Evolutionary conservation across 2,888 invertebrate genomes (phyloP).

Genomic region (Drosophila merina): DNA sequence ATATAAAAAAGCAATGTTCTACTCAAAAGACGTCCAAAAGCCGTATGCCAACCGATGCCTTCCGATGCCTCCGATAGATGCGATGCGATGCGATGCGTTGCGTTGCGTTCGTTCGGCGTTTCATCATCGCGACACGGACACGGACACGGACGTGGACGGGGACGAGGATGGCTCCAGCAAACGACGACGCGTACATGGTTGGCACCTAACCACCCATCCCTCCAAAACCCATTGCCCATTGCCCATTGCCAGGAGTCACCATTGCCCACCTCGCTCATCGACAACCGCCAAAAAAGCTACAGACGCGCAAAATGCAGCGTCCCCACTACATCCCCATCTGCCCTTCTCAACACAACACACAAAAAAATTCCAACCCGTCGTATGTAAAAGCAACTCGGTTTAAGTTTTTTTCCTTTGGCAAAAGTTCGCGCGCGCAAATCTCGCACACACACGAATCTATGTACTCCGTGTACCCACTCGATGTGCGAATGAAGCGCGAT

Average conservation of each 20-base stretch:
- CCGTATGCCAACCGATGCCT: constrained; percentile 81
- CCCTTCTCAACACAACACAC: too few relatives aligned
- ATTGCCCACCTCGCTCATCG: constrained; percentile 4
- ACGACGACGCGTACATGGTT: constrained; percentile 59
- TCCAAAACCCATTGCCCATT: not conserved
- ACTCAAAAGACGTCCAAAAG: constrained; percentile 83
- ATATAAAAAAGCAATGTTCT: constrained; percentile 83
- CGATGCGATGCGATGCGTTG: constrained; percentile 48
- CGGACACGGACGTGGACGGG: constrained; percentile 36
- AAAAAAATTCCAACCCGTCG: constrained; percentile 23
- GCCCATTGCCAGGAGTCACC: constrained; percentile 1
- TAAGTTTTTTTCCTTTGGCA: constrained; percentile 72
- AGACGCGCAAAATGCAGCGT: constrained; percentile 73
- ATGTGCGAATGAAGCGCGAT: constrained; percentile 43
- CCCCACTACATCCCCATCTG: not conserved
- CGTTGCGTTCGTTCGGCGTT: constrained; percentile 77
- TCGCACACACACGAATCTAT: constrained; percentile 51
- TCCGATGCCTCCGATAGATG: constrained; percentile 78
- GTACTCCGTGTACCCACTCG: constrained; percentile 43
- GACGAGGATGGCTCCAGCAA: constrained; percentile 34
- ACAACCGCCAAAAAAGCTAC: constrained; percentile 61
- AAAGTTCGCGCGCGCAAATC: constrained; percentile 73
- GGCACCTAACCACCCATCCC: constrained; percentile 17
- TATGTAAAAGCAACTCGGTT: constrained; percentile 66
- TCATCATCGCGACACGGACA: constrained; percentile 70